Base-by-base conservation (phyloP, 2,797 vertebrate genomes). In the Pangasius macronema region DNA sequence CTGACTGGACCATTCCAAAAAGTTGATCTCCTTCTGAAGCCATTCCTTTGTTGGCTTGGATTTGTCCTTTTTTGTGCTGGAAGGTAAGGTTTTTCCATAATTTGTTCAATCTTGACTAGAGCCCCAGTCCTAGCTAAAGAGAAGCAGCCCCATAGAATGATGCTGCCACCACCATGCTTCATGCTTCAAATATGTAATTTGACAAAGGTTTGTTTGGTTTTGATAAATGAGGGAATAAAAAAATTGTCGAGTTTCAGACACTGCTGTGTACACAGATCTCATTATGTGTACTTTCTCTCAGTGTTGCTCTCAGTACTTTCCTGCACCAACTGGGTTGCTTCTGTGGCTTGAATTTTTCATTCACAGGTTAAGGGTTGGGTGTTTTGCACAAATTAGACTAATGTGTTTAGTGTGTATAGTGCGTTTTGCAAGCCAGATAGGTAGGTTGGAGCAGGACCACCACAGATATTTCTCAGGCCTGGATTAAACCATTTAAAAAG, bases 231-330 rank as follows among this genome's bases (percentile, higher is more conserved):
- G 42, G 67, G 14, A 36, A 68, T 68, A 42, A 33, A 24, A 73
- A 11, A 7, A 0, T 14, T 65, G 24, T 36, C 3, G n/a, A 3
- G 33, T 76, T 76, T 51, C 11, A 51, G 27, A 76, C 14, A 14
- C 9, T 46, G 70, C 18, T 7, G 39, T 22, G 70, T 24, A 13
- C 42, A 73, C 22, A 22, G 22, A 9, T 42, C 33, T 72, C 11
- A 3, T 22, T 42, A 42, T 8, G 6, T 49, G 14, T 42, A 27
- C 8, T 77, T 80, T 30, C 76, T 79, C 8, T 53, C 13, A 49
- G 51, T 33, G 75, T 79, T 79, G 76, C 55, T n/a, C n/a, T n/a
- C n/a, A n/a, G n/a, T n/a, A n/a, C n/a, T 59, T 80, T 80, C 55
- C 77, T 13, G 10, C 76, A 79, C 2, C 14, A 33, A 18, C 27